Evolutionary conservation across 2,888 invertebrate species (phyloP), one percentile per base, ranked within the genome.

Genomic region (Cenopis cana): DNA sequence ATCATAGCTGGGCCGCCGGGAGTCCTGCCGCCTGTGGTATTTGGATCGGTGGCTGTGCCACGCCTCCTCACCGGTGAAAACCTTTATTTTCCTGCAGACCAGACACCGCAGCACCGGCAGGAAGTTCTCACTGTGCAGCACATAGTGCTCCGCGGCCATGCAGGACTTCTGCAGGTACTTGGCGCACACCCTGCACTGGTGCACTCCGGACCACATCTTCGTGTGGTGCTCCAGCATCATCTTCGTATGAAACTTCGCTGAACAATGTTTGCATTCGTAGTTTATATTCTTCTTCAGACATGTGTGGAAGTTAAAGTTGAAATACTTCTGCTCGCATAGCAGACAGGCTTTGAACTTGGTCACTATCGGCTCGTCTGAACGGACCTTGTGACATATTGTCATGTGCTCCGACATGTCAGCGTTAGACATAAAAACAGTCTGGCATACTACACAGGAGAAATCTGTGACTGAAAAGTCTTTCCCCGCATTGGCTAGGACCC

Each of bases 331-430:
- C 0, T 52, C 11, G 6, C 83, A 84, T 0, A 2, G 0, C 0
- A 9, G 2, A 20, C 85, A 87, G 0, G 11, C 10, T 0, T 55
- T 78, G 0, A 71, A 68, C 0, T 12, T 4, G 0, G 41, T 18
- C 0, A 68, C 12, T 0, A 77, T 70, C 0, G 84, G 82, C 0
- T 81, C 0, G 18, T 90, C 90, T 0, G 87, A 85, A 0, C 88
- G 75, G 0, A 86, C 87, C 0, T 68, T 52, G 50, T 89, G 89
- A 0, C 75, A 65, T 0, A 65, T 10, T 0, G 36, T 1, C 72
- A 83, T 73, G 62, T 89, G 89, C 0, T 73, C 5, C 0, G 60
- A 0, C 2, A 81, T 2, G 0, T 75, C 56, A 0, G 41, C 3
- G 0, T 65, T 6, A 0, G 72, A 69, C 0, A 73, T 52, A 8